phyloP scores from a whole-genome alignment of 2,888 invertebrate species.

The Polydrusus cervinus region DNA sequence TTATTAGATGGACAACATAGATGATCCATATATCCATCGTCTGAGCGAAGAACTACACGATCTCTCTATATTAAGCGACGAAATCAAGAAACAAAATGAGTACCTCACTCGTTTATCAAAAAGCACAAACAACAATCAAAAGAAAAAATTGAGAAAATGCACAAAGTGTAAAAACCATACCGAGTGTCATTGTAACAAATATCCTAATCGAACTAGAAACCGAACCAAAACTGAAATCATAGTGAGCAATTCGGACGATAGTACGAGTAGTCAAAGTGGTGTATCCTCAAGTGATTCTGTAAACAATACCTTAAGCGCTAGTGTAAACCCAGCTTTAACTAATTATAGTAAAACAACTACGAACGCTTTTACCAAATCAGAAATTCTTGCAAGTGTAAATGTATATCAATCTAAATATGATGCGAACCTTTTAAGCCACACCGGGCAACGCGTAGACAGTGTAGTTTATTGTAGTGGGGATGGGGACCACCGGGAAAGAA shows the following conservation, averaged over 20 bases:
- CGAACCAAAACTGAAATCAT: constrained; percentile 53
- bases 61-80: constrained; percentile 75
- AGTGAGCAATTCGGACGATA: constrained; percentile 48
- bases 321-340: constrained; percentile 44
- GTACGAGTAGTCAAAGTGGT: constrained; percentile 54
- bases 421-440: neutral
- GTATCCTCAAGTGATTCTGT: constrained; percentile 34
- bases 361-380: constrained; percentile 19
- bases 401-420: constrained; percentile 25
- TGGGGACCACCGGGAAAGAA: constrained; percentile 39
- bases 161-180: constrained; percentile 71
- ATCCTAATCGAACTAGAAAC: constrained; percentile 66
- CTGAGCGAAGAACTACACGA: constrained; percentile 76
- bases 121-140: constrained; percentile 63
- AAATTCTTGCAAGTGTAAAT: constrained; percentile 27
- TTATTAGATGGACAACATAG: constrained; percentile 72
- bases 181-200: constrained; percentile 33
- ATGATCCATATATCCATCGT: constrained; percentile 77
- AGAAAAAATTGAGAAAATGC: constrained; percentile 62
- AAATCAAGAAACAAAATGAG: constrained; percentile 76
- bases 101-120: constrained; percentile 75
- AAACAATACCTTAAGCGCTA: constrained; percentile 41
- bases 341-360: constrained; percentile 33
- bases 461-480: constrained; percentile 27
- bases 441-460: constrained; percentile 32